Evolutionary conservation across 2,113 vertebrate species (phyloP).

Genomic region (Scomber colias): DNA sequence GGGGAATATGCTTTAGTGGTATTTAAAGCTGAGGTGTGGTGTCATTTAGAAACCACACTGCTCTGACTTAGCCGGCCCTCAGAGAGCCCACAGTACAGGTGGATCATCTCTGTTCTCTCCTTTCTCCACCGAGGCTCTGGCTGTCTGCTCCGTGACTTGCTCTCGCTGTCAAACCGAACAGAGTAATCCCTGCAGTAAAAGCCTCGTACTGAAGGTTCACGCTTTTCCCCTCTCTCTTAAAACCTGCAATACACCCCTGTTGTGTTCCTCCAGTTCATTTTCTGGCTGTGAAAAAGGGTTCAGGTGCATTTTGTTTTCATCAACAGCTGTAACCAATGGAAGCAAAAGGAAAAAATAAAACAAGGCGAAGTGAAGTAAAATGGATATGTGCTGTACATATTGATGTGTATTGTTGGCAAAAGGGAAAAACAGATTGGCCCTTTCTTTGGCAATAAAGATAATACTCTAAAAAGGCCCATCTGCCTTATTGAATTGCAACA

Average conservation of each 20-base stretch:
- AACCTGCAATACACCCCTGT: conserved; percentile 41
- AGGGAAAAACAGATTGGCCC: conserved; percentile 70
- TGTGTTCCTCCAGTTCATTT: conserved; percentile 63
- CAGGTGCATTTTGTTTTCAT: conserved; percentile 61
- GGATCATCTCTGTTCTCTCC: conserved; percentile 72
- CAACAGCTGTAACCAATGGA: conserved; percentile 51
- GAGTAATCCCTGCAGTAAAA: conserved; percentile 71
- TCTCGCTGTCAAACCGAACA: conserved; percentile 62
- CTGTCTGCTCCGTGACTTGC: conserved; percentile 67
- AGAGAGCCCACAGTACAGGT: conserved; percentile 66
- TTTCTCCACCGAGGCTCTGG: conserved; percentile 48
- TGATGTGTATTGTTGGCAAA: conserved; percentile 62
- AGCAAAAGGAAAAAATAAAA: conserved; percentile 51
- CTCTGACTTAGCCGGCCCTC: conserved; percentile 67
- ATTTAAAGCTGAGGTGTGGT: conserved; percentile 63
- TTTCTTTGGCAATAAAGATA: conserved; percentile 77
- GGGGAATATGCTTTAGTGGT: conserved; percentile 58
- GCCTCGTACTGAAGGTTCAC: conserved; percentile 56
- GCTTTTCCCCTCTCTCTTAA: conserved; percentile 52
- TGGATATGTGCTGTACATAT: conserved; percentile 56
- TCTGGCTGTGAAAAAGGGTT: conserved; percentile 57
- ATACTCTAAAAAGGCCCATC: conserved; percentile 83
- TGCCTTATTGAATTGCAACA: conserved; percentile 78
- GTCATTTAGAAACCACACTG: conserved; percentile 71
- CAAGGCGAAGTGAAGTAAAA: conserved; percentile 30